Percentiles rank a stretch among this genome's conserved stretches.
Evolutionary conservation across 1,140 invertebrate species (phyloP).

Genomic region (Macrocentrus cingulum): DNA sequence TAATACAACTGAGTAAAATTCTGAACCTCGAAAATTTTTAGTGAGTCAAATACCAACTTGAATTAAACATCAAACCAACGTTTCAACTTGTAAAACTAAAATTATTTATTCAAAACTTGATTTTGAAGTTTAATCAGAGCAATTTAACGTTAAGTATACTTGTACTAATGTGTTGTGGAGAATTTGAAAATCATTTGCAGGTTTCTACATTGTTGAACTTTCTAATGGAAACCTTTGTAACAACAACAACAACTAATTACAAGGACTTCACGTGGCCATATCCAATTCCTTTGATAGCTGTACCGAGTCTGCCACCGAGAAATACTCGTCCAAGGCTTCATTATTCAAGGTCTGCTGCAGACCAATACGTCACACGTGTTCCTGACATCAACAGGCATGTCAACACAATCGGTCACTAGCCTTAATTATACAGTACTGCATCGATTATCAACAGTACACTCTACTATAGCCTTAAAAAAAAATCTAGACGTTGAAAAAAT

Average conservation of each 20-base stretch:
- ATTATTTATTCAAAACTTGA: too few relatives aligned
- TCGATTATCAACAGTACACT: too few relatives aligned
- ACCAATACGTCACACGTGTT: conserved; percentile 38
- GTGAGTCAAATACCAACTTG: too few relatives aligned
- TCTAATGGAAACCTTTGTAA: conserved; percentile 49
- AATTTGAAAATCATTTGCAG: background rate
- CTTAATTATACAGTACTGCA: too few relatives aligned
- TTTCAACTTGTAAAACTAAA: too few relatives aligned
- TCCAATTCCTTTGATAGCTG: conserved; percentile 58
- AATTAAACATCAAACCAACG: too few relatives aligned
- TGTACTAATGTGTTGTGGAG: too few relatives aligned
- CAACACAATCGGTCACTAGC: background rate
- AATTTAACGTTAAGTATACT: too few relatives aligned
- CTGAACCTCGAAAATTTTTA: background rate
- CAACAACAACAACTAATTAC: conserved; percentile 50
- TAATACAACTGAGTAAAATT: background rate
- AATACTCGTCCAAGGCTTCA: conserved; percentile 43
- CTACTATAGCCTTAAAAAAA: too few relatives aligned
- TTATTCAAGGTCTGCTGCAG: conserved; percentile 24
- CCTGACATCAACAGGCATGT: conserved; percentile 31
- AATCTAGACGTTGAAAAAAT: too few relatives aligned
- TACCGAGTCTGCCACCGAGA: conserved; percentile 32
- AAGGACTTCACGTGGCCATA: conserved; percentile 63
- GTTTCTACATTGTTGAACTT: background rate
- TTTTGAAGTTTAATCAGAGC: too few relatives aligned